Percentiles rank a stretch among this genome's conserved stretches.
These are phyloP conservation scores for Dolichopus griseipennis DNA, from an alignment of 2,888 invertebrate species.

Conservation along the genomic window DNA sequence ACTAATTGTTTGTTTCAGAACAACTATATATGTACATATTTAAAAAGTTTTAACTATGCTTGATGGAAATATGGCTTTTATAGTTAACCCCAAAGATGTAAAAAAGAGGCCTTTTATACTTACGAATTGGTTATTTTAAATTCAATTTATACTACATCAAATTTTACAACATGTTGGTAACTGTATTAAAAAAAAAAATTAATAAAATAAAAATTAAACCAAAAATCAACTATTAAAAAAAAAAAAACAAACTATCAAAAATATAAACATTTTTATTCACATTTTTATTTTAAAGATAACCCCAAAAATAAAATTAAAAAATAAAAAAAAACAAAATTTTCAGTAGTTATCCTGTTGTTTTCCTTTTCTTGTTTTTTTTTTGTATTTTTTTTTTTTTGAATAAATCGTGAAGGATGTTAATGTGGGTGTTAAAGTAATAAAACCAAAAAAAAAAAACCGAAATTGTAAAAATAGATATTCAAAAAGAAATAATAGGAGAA, in stretches of 20 bases:
- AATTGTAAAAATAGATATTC: background rate
- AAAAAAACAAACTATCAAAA: background rate
- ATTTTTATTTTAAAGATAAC: background rate
- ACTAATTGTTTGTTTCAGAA: too few species aligned
- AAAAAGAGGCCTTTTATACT: too few species aligned
- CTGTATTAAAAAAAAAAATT: too few species aligned
- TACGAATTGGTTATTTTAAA: too few species aligned
- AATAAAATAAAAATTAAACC: too few species aligned
- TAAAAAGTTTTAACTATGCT: too few species aligned
- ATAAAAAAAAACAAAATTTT: background rate
- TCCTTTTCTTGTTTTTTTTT: background rate
- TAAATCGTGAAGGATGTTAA: conserved; percentile 6
- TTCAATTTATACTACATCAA: too few species aligned
- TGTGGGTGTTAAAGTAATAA: conserved; percentile 6
- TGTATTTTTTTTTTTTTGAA: background rate
- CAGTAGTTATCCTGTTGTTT: background rate
- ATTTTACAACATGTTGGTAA: too few species aligned
- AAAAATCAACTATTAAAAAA: too few species aligned
- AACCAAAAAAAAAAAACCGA: background rate
- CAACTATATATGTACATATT: too few species aligned
- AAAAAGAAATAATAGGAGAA: background rate
- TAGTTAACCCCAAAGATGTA: too few species aligned
- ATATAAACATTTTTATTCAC: conserved; percentile 1
- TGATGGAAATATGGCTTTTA: too few species aligned
- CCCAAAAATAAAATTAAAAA: background rate